phyloP scores from a whole-genome alignment of 2,113 vertebrate genomes.

The Gadus macrocephalus region DNA sequence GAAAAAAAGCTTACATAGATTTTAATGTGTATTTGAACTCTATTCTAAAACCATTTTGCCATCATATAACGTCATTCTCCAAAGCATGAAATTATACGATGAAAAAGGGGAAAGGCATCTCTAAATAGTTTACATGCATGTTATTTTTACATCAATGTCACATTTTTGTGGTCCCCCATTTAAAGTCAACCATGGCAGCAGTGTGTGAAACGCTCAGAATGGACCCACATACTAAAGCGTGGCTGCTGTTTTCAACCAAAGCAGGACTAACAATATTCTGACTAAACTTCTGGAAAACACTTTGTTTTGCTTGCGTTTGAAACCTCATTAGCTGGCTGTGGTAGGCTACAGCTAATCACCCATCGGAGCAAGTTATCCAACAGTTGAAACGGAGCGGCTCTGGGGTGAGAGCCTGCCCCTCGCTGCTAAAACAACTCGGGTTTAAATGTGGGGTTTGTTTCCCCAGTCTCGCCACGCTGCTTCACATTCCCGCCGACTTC shows the following conservation, averaged over 20 bases:
- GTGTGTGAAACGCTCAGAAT: constrained; percentile 53
- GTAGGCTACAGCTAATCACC: neutral
- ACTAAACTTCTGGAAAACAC: constrained; percentile 5
- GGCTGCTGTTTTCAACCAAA: constrained; percentile 13
- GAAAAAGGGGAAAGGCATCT: no score
- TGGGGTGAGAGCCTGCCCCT: constrained; percentile 23
- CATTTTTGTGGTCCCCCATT: neutral
- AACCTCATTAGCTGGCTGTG: no score
- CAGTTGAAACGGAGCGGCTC: constrained; percentile 17
- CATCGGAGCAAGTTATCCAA: constrained; percentile 3
- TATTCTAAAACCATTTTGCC: no score
- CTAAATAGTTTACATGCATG: neutral
- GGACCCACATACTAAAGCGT: constrained; percentile 8
- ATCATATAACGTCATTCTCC: no score
- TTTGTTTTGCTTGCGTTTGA: neutral
- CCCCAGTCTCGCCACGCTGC: constrained; percentile 19
- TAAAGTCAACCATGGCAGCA: constrained; percentile 37
- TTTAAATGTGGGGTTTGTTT: constrained; percentile 51
- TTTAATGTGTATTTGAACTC: no score
- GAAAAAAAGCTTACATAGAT: no score
- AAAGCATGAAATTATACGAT: no score
- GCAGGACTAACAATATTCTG: constrained; percentile 17
- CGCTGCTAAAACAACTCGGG: constrained; percentile 19
- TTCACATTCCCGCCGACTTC: neutral
- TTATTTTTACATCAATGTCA: neutral